Base-by-base conservation (phyloP, 2,888 invertebrate species). In the Cylloceria caligata region DNA sequence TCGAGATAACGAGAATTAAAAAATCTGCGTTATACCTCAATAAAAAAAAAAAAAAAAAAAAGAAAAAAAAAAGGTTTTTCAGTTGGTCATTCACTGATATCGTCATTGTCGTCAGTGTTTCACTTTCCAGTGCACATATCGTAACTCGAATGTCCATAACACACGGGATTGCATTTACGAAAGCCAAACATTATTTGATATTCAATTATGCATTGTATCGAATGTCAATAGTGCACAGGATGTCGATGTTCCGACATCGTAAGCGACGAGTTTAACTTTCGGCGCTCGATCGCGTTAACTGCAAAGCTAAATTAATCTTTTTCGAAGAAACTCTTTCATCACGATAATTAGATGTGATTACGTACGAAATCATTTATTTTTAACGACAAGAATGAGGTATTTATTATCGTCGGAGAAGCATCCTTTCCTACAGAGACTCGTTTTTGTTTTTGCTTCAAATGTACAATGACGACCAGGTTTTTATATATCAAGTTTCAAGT, bases 311-410 rank as follows among this genome's bases (percentile, higher is more conserved):
- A 57, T 34, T 13, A 16, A 16, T 30, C 21, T 72, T 1, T 62
- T 73, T 57, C 7, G 47, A 68, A 60, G 34, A 68, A 60, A 6
- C 52, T 52, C 16, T 13, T 47, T 16, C n/a, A 30, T 57, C 69
- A 39, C 68, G 39, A 52, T 16, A 77, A 77, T 71, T 42, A 64
- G 11, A 71, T 55, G 77, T 62, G 27, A 7, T 30, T 42, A 60
- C 49, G 62, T 42, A 64, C 45, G 47, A 52, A 65, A 77, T 71
- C 62, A 52, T 71, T 65, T 64, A 78, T 62, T 65, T 27, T 55
- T 45, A 55, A 76, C 62, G 62, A 73, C 36, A 77, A 45, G 73
- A 77, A 73, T 73, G 77, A 81, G 77, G 27, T 45, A 72, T 60
- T 71, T 36, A 65, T 75, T 55, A 76, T 64, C 42, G 49, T 69